These are phyloP conservation scores for Proteles cristata DNA, from an alignment of 2,113 vertebrate genomes.

Conservation along the genomic window DNA sequence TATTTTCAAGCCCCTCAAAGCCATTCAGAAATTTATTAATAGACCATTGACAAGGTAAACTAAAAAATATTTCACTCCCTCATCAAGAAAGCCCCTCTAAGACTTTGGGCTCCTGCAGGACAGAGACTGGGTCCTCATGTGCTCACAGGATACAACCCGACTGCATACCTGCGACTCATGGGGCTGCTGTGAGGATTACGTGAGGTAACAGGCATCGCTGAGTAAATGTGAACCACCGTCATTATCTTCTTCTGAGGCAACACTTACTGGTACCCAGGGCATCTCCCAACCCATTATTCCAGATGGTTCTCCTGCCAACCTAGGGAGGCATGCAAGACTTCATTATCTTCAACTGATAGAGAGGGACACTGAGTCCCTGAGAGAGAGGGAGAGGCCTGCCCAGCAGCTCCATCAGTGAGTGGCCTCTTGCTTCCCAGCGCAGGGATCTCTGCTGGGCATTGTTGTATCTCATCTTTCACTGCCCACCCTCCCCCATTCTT, in stretches of 20 bases:
- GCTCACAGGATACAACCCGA: not conserved
- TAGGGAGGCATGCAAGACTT: not conserved
- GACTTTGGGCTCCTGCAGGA: not conserved
- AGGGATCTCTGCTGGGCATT: not conserved
- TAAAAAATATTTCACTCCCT: not conserved
- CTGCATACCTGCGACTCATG: fast-evolving
- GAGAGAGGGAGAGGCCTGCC: too few species aligned
- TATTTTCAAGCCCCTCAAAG: not conserved
- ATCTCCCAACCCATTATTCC: not conserved
- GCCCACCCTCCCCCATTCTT: not conserved
- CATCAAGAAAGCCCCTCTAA: not conserved
- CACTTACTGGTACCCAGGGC: too few species aligned
- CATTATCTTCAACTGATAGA: not conserved
- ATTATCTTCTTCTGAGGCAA: not conserved
- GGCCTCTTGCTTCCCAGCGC: not conserved
- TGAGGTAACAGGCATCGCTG: not conserved
- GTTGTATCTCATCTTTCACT: not conserved
- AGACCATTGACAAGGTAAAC: not conserved
- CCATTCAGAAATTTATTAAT: not conserved
- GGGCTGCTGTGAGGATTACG: not conserved
- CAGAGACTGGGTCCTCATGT: not conserved
- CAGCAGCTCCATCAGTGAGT: not conserved
- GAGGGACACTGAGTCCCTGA: not conserved
- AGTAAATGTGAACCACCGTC: not conserved
- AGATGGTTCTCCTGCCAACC: not conserved